Base-by-base conservation (phyloP, 2,888 invertebrate genomes). In the Caradrina clavipalpis region DNA sequence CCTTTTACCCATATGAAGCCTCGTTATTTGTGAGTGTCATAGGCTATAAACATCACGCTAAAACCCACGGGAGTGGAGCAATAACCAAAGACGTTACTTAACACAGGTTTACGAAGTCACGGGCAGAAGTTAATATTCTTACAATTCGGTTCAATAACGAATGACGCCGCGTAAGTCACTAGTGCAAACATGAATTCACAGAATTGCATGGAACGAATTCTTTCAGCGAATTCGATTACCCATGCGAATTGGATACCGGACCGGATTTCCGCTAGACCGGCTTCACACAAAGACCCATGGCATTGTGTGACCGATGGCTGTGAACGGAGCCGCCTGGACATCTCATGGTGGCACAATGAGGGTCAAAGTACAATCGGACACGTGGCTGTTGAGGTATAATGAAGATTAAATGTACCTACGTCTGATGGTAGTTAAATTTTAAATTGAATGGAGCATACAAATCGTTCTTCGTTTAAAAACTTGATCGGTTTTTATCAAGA, bases 291-390 rank as follows among this genome's bases (percentile, higher is more conserved):
- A 55, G 57, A 53, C 70, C 58, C 76, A 76, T 80, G 31, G 62
- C 31, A 78, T 60, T 78, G 69, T 78, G 73, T 80, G 68, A 22
- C 81, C 69, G 57, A 85, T 81, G 70, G 66, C 73, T 83, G 62
- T 60, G 77, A 79, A 68, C 59, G 65, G 59, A 59, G 63, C 50
- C 21, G 22, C 13, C 13, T 70, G 61, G 56, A 22, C 61, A 68
- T 79, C 80, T 76, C 78, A 84, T 73, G 72, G 67, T 42, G 31
- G 42, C 7, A 78, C 79, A 82, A 84, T 77, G 31, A 31, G 15
- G 73, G 59, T 21, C 77, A 71, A 75, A 76, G 72, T 81, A 59
- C 76, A 69, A 17, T 49, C 17, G 31, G 60, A 64, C 68, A 63
- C 59, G 65, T 65, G 70, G 64, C 53, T 64, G 31, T 57, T 45